Base-by-base conservation (phyloP, 2,113 vertebrate species). In the Microtus montanus region DNA sequence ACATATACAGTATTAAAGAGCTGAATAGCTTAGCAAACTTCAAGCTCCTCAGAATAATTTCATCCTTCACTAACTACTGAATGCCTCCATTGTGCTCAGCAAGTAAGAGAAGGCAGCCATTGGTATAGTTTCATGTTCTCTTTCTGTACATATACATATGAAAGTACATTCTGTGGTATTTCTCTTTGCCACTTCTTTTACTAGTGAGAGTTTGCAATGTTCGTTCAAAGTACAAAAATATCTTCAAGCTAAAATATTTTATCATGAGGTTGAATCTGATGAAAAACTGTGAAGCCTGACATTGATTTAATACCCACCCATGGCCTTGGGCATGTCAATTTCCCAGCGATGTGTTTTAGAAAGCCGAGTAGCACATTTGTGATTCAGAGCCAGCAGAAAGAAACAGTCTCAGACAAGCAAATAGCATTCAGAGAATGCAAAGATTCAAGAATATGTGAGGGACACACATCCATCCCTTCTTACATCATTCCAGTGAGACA, bases 141-240 rank as follows among this genome's bases (percentile, higher is more conserved):
- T 78, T 33, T 89, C 6, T 66, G 19, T 84, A 54, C 9, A 79
- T 10, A 64, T n/a, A n/a, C n/a, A 66, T 17, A 82, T 30, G 24
- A 13, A 85, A 92, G 19, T 87, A 35, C 9, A 17, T 44, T 47
- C 13, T 94, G 1, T n/a, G 87, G 2, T 2, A 4, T 11, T 68
- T 49, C n/a, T 68, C 63, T 95, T 58, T 90, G 70, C 90, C 44
- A 77, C 66, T 52, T 93, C n/a, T 0, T 96, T 97, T 33, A 86
- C 0, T 77, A 74, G 7, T 90, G 82, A 96, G 35, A 93, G 84
- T 96, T 89, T 97, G 88, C 95, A 93, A 96, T 19, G 84, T 58
- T 93, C 30, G 3, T 90, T 49, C 77, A 95, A 97, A 92, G 88
- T 44, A 87, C 10, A 96, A 90, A 97, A 96, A 74, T 84, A 89